A percentile compares a stretch with the other conserved stretches of the same genome.
phyloP scores from a whole-genome alignment of 2,113 vertebrate species.

The Scartelaos histophorus region DNA sequence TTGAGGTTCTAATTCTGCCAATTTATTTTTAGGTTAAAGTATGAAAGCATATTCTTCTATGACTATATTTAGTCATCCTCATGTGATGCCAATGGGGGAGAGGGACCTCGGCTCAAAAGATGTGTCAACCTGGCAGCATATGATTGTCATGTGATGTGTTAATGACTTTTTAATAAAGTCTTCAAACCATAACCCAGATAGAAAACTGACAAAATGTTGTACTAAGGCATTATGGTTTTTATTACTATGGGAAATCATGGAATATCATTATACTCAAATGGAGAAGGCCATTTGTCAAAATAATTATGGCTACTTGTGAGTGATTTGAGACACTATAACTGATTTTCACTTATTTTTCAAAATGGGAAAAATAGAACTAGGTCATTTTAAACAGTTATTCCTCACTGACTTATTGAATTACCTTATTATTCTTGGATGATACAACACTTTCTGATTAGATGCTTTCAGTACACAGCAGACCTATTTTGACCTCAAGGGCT shows the following conservation, averaged over 20 bases:
- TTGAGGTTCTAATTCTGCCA: slow-evolving; percentile 29
- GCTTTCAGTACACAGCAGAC: too few species aligned
- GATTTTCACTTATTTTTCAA: too few species aligned
- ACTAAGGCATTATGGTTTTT: neutral
- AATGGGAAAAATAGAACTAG: too few species aligned
- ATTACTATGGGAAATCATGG: neutral
- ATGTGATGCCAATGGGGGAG: neutral
- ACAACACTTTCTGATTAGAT: too few species aligned
- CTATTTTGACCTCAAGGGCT: too few species aligned
- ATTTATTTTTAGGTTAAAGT: slow-evolving; percentile 21
- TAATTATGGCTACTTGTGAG: neutral
- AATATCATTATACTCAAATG: neutral
- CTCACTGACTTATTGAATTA: neutral
- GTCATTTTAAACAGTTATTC: too few species aligned
- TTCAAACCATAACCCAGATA: neutral
- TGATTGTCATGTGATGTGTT: slow-evolving; percentile 8
- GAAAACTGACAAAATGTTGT: neutral
- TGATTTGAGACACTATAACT: neutral
- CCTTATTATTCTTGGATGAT: too few species aligned
- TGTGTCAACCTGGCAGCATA: neutral
- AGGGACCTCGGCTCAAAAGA: neutral
- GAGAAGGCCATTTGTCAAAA: neutral
- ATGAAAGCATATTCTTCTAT: neutral
- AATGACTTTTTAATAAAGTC: neutral
- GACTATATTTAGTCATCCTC: neutral